Conservation (phyloP, 2,888 invertebrate species). For the Zele albiditarsus region DNA sequence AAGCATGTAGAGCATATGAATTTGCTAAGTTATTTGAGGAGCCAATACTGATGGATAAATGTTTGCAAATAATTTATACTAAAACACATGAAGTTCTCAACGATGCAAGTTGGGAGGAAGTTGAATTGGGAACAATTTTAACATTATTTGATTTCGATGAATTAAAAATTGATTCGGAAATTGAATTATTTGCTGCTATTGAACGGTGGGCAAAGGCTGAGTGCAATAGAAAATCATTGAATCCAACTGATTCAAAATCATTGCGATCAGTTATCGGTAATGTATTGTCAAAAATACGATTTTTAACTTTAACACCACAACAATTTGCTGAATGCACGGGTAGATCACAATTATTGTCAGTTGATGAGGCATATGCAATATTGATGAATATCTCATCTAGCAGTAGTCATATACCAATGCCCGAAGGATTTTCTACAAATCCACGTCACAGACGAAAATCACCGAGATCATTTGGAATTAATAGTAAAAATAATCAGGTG, state of each 20-base stretch:
- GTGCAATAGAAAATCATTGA: conserved; percentile 74
- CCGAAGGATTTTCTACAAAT: conserved; percentile 80
- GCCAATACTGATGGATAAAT: conserved; percentile 85
- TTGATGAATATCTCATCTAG: conserved; percentile 87
- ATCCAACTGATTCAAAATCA: conserved; percentile 60
- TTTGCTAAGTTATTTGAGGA: conserved; percentile 91
- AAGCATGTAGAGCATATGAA: conserved; percentile 89
- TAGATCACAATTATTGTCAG: conserved; percentile 81
- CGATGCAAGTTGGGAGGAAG: conserved; percentile 85
- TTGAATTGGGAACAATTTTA: conserved; percentile 83
- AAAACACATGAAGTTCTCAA: conserved; percentile 84
- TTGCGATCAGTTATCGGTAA: conserved; percentile 73
- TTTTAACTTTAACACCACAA: conserved; percentile 85
- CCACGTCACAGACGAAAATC: conserved; percentile 41
- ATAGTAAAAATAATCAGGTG: conserved; percentile 1
- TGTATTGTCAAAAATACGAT: conserved; percentile 84
- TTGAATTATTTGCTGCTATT: conserved; percentile 84
- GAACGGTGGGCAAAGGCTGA: conserved; percentile 80
- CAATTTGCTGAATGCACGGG: conserved; percentile 90
- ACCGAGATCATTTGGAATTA: conserved; percentile 14
- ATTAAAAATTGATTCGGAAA: conserved; percentile 83
- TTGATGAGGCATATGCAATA: conserved; percentile 86
- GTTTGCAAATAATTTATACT: conserved; percentile 85
- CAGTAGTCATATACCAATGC: conserved; percentile 81
- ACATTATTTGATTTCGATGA: conserved; percentile 85